A percentile compares a stretch with the other conserved stretches of the same genome.
Evolutionary conservation across 92 coral and sea anemone species (phyloP).

Genomic region (Bergia sp.): DNA sequence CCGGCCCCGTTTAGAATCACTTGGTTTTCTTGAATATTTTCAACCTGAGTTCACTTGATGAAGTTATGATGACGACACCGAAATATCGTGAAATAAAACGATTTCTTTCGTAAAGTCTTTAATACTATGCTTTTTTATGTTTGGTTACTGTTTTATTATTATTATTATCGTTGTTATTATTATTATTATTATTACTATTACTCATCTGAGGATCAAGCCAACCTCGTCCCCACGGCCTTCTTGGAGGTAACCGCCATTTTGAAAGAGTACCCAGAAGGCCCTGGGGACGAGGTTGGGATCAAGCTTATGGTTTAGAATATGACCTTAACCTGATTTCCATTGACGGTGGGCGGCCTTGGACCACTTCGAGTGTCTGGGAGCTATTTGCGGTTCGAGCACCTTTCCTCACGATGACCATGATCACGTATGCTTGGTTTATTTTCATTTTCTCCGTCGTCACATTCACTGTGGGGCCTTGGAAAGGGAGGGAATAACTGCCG

Average conservation of each 20-base stretch:
- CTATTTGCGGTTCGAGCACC: conserved; percentile 50
- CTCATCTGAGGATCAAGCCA: background rate
- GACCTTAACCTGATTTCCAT: conserved; percentile 54
- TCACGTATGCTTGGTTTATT: conserved; percentile 34
- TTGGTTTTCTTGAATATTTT: too few relatives aligned
- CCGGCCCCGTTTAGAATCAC: too few relatives aligned
- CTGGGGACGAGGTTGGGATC: background rate
- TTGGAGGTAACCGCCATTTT: too few relatives aligned
- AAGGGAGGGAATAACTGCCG: conserved; percentile 39
- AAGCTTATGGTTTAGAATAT: background rate
- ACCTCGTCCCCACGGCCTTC: too few relatives aligned
- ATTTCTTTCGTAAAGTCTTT: too few relatives aligned
- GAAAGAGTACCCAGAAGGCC: too few relatives aligned
- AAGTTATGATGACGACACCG: too few relatives aligned
- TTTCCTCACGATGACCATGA: conserved; percentile 54
- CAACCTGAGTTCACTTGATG: too few relatives aligned
- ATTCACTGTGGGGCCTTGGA: conserved; percentile 23
- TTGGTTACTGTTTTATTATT: background rate
- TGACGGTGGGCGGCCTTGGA: conserved; percentile 57
- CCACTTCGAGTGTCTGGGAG: conserved; percentile 63
- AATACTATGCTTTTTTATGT: background rate
- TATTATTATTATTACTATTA: background rate
- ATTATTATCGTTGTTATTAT: background rate
- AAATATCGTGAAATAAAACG: too few relatives aligned
- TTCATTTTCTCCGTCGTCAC: conserved; percentile 49